Percentiles rank a stretch among this genome's conserved stretches.
Conservation (phyloP, 2,113 vertebrate genomes). For the Redunca redunca region DNA sequence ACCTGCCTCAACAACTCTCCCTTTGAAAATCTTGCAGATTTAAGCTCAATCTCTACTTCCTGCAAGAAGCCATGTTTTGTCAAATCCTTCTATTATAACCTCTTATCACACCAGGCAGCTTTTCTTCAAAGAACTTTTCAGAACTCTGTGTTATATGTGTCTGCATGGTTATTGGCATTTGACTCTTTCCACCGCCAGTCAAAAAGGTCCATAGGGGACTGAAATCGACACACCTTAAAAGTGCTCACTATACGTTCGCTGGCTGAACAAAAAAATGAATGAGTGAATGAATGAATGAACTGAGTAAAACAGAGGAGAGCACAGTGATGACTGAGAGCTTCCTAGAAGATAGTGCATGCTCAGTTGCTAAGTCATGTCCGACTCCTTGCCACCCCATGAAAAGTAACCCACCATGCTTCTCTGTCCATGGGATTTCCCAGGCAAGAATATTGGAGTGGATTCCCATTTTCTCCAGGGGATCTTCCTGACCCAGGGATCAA, state of each 20-base stretch:
- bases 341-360: background rate
- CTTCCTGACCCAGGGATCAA: background rate
- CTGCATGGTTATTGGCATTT: background rate
- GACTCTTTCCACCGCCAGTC: background rate
- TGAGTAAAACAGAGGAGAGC: background rate
- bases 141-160: background rate
- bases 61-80: background rate
- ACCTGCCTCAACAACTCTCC: background rate
- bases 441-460: background rate
- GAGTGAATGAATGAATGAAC: background rate
- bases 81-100: background rate
- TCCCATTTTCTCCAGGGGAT: background rate
- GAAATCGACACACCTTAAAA: background rate
- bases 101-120: background rate
- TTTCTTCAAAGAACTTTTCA: background rate
- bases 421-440: background rate
- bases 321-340: background rate
- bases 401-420: background rate
- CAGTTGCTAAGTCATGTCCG: rapidly evolving
- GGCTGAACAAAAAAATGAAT: background rate
- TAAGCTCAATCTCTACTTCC: background rate
- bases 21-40: background rate
- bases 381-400: background rate
- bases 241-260: background rate
- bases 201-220: background rate